phyloP scores from a whole-genome alignment of 2,113 vertebrate species.

The Antennarius striatus region DNA sequence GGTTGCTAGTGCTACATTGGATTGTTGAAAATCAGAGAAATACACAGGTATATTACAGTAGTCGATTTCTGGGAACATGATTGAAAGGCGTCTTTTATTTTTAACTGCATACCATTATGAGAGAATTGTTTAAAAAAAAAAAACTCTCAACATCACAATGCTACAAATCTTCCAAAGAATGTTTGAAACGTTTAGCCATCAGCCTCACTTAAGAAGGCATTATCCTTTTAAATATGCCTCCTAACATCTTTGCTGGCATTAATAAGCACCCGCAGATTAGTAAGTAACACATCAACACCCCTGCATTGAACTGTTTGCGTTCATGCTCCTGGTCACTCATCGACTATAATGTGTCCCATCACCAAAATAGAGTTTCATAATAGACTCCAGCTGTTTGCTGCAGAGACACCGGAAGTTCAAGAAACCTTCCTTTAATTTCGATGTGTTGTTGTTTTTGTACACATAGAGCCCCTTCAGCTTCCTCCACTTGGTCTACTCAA shows the following conservation, averaged over 20 bases:
- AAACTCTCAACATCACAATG: conserved; percentile 63
- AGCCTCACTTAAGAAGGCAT: conserved; percentile 14
- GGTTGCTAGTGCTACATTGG: conserved; percentile 74
- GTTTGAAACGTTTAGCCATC: conserved; percentile 37
- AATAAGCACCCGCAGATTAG: not conserved
- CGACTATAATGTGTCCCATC: conserved; percentile 24
- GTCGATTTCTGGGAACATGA: conserved; percentile 47
- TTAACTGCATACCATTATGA: conserved; percentile 60
- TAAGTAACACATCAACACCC: conserved; percentile 17
- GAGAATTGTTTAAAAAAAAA: conserved; percentile 49
- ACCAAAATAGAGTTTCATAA: conserved; percentile 32
- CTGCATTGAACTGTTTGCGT: conserved; percentile 11
- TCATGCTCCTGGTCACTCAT: conserved; percentile 28
- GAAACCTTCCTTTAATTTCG: conserved; percentile 25
- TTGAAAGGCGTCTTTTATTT: conserved; percentile 56
- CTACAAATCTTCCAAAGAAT: conserved; percentile 70
- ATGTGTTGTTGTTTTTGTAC: conserved; percentile 26
- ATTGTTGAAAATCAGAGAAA: conserved; percentile 59
- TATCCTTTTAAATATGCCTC: conserved; percentile 34
- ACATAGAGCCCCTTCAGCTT: conserved; percentile 26
- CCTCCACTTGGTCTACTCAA: conserved; percentile 28
- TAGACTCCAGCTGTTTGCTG: conserved; percentile 32
- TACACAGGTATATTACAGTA: conserved; percentile 61
- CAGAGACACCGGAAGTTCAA: conserved; percentile 44
- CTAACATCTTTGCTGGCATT: conserved; percentile 10